Base-by-base conservation (phyloP, 2,888 invertebrate genomes). In the Lepidochrysops patricia region DNA sequence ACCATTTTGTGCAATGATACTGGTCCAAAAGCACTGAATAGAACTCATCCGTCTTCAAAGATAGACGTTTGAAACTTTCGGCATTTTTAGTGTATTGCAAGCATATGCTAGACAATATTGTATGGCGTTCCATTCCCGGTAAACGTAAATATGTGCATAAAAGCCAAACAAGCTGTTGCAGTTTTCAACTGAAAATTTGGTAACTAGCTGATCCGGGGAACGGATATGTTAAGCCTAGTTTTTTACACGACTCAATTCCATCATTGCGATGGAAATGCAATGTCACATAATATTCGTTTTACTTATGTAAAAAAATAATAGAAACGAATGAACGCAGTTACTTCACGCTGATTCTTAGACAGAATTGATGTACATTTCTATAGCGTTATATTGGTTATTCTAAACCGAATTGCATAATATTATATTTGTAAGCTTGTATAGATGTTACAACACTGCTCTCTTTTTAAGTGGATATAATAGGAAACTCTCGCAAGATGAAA, bases 371-470 rank as follows among this genome's bases (percentile, higher is more conserved):
- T n/a, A n/a, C 5, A n/a, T 13, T 35, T 13, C 4, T 13, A 35
- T 13, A 4, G 13, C 1, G 13, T 35, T 35, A n/a, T n/a, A n/a
- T 35, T 1, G 2, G 1, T 1, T 1, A 35, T 35, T 13, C 35
- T 35, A 1, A 13, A 35, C 13, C 13, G n/a, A 35, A 35, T 35
- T 13, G 5, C 5, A 35, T 4, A 12, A n/a, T 13, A 35, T n/a
- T 35, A 35, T 35, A 50, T 26, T 49, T 49, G 27, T 25, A 15
- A 37, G 13, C 2, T 4, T 32, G 25, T 32, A 34, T 5, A 23
- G 49, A 23, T 43, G 13, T 70, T 67, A 64, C 70, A 62, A 62
- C 66, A 70, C 32, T 63, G 67, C 34, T 61, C 67, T 66, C 58
- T 57, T 69, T 68, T 63, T 57, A 15, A 54, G 59, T 54, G 60